A percentile compares a stretch with the other conserved stretches of the same genome.
Conservation (phyloP, 2,888 invertebrate species). For the Cacoxenus indagator region DNA sequence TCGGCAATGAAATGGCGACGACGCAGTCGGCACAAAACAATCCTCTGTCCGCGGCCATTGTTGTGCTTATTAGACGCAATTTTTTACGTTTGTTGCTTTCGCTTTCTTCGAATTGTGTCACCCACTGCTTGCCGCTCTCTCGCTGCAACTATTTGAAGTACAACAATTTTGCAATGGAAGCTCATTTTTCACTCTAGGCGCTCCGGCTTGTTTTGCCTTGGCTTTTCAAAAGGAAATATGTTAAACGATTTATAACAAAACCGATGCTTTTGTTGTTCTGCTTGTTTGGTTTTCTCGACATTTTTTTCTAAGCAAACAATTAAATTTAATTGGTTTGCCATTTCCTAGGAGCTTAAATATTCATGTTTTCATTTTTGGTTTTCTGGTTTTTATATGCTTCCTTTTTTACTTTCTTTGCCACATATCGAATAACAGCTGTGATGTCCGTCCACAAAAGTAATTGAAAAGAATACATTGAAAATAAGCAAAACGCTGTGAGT, state of each 20-base stretch:
- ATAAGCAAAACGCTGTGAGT: too few species aligned
- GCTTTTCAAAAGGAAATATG: neutral
- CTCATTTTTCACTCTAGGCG: neutral
- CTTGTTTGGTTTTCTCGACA: neutral
- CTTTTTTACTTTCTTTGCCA: too few species aligned
- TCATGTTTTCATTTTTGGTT: too few species aligned
- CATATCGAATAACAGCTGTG: too few species aligned
- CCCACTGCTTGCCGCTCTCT: neutral
- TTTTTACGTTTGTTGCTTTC: constrained; percentile 1
- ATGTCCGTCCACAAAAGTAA: too few species aligned
- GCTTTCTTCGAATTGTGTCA: neutral
- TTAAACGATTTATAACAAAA: too few species aligned
- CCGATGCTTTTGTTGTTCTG: neutral
- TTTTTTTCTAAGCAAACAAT: neutral
- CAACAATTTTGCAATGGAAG: neutral
- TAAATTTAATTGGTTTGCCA: constrained; percentile 6
- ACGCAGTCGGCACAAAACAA: neutral
- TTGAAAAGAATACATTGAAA: too few species aligned
- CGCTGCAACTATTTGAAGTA: neutral
- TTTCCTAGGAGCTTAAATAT: neutral
- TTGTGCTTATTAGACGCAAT: constrained; percentile 7
- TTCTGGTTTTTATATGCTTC: too few species aligned
- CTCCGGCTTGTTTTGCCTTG: too few species aligned
- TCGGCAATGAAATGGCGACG: neutral
- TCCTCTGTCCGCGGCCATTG: neutral